phyloP scores from a whole-genome alignment of 2,888 invertebrate species.

The Deilephila elpenor region DNA sequence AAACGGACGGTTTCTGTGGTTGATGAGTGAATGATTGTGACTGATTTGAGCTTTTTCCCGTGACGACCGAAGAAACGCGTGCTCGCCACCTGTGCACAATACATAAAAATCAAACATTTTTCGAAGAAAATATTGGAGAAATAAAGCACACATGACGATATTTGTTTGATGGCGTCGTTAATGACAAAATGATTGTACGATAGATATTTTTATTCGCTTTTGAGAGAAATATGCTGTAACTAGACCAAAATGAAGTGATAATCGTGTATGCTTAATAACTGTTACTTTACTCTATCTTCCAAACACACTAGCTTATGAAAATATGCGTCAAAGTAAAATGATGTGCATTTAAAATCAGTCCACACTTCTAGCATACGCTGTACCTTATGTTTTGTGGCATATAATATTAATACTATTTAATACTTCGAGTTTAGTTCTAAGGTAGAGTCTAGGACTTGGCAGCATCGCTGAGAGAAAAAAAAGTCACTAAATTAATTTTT shows the following conservation, averaged over 20 bases:
- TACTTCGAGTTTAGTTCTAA: conserved; percentile 16
- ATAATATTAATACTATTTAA: conserved; percentile 8
- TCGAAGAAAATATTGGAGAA: background rate
- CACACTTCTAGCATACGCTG: conserved; percentile 12
- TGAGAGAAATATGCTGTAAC: too few relatives aligned
- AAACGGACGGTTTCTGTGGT: conserved; percentile 94
- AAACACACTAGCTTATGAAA: conserved; percentile 5
- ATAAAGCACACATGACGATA: background rate
- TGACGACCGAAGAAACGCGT: conserved; percentile 92
- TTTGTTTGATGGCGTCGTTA: too few relatives aligned
- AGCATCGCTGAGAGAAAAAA: conserved; percentile 67
- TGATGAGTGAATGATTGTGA: conserved; percentile 95
- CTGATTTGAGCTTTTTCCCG: conserved; percentile 92
- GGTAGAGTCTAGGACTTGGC: conserved; percentile 53
- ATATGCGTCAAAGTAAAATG: background rate
- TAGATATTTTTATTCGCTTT: too few relatives aligned
- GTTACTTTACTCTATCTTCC: background rate
- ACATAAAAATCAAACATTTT: background rate
- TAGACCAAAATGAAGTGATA: background rate
- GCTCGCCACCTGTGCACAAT: conserved; percentile 88
- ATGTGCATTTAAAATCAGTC: background rate
- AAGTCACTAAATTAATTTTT: conserved; percentile 18
- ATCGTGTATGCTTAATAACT: background rate
- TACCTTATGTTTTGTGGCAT: conserved; percentile 17
- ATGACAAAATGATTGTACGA: too few relatives aligned